Base-by-base conservation (phyloP, 1,140 invertebrate genomes). In the Sinonovacula constricta region DNA sequence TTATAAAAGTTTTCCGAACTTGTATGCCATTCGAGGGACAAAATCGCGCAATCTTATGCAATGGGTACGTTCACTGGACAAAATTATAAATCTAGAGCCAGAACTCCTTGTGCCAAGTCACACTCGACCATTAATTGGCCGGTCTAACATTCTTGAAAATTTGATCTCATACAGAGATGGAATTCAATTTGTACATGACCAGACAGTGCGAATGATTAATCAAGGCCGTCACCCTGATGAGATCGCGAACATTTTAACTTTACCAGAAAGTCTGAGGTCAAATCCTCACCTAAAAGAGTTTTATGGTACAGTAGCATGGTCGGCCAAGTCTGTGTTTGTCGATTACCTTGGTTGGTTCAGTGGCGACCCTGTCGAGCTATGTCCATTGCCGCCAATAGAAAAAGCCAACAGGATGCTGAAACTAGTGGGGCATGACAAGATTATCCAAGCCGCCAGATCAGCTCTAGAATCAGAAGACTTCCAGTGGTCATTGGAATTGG, bases 21-120 rank as follows among this genome's bases (percentile, higher is more conserved):
- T 88, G 2, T 88, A 88, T 69, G 84, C 88, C 28, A 88, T 88
- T 71, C 79, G 88, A 5, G 88, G 88, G 45, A 88, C 86, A 1
- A 75, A 70, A 26, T 56, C 82, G 7, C 59, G 88, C 22, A 79
- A 84, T 51, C 57, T 87, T 7, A 70, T 83, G 34, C 67, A 81
- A 14, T 88, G 88, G 88, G 72, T 81, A 1, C 31, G 72, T 5
- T 88, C 88, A 2, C 28, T 88, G 60, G 85, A 87, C 31, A 80
- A 75, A 22, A 88, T 88, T 57, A 68, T 84, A 22, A 78, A 71
- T 26, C 77, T 87, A 24, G 45, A 81, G n/a, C 80, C 87, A 3
- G 72, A 85, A 22, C 62, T 74, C 26, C 66, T 88, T 2, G 81
- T 88, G 14, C 86, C 86, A 7, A 87, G 86, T 60, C 88, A 88